Evolutionary conservation across 1,140 invertebrate genomes (phyloP), one percentile per base, ranked within the genome.

Genomic region (Parapsyche elsis): DNA sequence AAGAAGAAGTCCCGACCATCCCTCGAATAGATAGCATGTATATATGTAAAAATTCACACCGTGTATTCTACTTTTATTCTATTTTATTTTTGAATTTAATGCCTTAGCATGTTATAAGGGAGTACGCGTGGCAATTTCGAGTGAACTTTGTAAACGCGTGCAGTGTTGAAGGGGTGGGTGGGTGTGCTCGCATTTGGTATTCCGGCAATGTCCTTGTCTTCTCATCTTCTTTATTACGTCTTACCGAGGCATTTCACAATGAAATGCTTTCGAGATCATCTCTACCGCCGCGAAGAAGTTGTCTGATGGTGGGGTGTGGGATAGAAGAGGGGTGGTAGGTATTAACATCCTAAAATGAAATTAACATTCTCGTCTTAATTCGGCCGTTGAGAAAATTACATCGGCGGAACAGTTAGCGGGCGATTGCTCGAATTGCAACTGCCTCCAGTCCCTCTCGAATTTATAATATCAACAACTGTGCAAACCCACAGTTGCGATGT

Each of bases 201-300:
- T 77, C 75, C 75, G 53, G 38, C 57, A 57, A 77, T 77, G 75
- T 46, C 59, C 75, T 77, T 77, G 75, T 77, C 75, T 53, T 77
- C 75, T 77, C 75, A 64, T 77, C 75, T 77, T 77, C 75, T 77
- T 77, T 77, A 77, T 77, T 77, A 59, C 75, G 53, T 77, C 57
- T 64, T 64, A 77, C 75, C 75, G 75, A 67, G 75, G 75, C 75
- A 77, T 77, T 77, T 77, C 45, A 59, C 23, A 49, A 24, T 59
- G 59, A 77, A 49, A 77, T 77, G 75, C 75, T 77, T 64, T 24
- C 46, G 74, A 76, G 74, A 76, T 76, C 74, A 76, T 76, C 75
- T 21, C 30, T 38, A 38, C 30, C 5, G 30, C 14, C 49, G 49
- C 49, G 49, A 53, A 53, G 16, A 38, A 38, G 30, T 38, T 38